A percentile compares a stretch with the other conserved stretches of the same genome.
phyloP scores from a whole-genome alignment of 2,113 vertebrate genomes.

The Oreochromis tanganicae region DNA sequence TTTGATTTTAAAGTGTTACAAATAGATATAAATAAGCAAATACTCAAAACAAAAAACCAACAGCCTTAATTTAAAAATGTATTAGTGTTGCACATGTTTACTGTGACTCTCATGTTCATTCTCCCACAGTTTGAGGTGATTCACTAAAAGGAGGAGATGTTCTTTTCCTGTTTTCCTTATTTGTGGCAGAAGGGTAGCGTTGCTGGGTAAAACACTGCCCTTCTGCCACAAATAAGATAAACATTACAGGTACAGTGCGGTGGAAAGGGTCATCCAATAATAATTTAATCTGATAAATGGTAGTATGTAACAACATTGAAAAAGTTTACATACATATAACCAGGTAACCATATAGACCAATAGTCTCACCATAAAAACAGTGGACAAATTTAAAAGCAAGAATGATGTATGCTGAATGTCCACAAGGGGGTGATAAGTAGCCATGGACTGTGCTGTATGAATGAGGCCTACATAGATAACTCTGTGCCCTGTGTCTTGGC shows the following conservation, averaged over 20 bases:
- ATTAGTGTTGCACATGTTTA: not conserved
- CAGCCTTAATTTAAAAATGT: not conserved
- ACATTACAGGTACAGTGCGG: not conserved
- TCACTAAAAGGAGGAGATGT: not conserved
- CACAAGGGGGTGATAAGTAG: conserved; percentile 57
- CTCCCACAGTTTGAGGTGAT: accelerated
- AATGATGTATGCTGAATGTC: not conserved
- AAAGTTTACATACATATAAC: not conserved
- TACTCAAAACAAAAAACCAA: accelerated
- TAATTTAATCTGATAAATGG: not conserved
- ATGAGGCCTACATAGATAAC: not conserved
- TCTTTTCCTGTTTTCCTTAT: not conserved
- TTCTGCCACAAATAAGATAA: not conserved
- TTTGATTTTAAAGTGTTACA: not conserved
- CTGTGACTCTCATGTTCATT: not conserved
- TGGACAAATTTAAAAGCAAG: not conserved
- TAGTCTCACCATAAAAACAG: not conserved
- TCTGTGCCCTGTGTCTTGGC: not conserved
- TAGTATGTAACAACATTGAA: not conserved
- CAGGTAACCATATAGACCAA: not conserved
- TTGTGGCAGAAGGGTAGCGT: not conserved
- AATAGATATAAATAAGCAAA: not conserved
- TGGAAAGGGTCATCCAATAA: not conserved
- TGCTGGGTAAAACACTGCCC: not conserved
- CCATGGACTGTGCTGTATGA: not conserved